A percentile compares a stretch with the other conserved stretches of the same genome.
Conservation (phyloP, 2,113 vertebrate genomes). For the Cephalopterus ornatus region DNA sequence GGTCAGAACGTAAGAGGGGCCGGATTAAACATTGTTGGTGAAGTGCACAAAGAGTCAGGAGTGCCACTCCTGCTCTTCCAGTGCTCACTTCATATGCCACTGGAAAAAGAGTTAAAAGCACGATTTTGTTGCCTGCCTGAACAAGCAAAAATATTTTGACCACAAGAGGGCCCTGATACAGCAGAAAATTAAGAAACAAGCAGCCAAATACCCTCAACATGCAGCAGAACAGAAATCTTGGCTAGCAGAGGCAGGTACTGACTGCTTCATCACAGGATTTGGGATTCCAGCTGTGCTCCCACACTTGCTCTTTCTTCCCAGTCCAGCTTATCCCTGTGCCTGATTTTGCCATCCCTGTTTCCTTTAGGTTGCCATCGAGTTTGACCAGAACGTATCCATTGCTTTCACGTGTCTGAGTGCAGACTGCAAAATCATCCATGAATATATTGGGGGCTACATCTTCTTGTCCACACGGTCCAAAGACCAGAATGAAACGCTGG, state of each 20-base stretch:
- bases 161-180: slow-evolving; percentile 62
- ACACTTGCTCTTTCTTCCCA: background rate
- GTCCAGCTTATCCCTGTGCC: background rate
- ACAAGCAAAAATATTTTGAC: background rate
- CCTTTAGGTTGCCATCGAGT: slow-evolving; percentile 91
- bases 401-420: slow-evolving; percentile 91
- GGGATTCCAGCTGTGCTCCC: background rate
- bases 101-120: background rate
- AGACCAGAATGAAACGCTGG: slow-evolving; percentile 94
- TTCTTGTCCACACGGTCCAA: slow-evolving; percentile 96
- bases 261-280: background rate
- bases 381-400: slow-evolving; percentile 89
- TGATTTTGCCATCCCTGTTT: background rate
- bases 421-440: slow-evolving; percentile 94
- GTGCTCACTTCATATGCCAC: background rate
- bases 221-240: background rate
- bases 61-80: background rate
- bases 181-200: background rate
- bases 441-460: slow-evolving; percentile 97
- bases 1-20: background rate
- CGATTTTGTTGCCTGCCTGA: background rate
- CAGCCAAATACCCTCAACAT: background rate
- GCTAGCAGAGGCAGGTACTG: background rate
- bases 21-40: background rate
- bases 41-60: background rate